Base-by-base conservation (phyloP, 2,113 vertebrate species). In the Diadophis punctatus region DNA sequence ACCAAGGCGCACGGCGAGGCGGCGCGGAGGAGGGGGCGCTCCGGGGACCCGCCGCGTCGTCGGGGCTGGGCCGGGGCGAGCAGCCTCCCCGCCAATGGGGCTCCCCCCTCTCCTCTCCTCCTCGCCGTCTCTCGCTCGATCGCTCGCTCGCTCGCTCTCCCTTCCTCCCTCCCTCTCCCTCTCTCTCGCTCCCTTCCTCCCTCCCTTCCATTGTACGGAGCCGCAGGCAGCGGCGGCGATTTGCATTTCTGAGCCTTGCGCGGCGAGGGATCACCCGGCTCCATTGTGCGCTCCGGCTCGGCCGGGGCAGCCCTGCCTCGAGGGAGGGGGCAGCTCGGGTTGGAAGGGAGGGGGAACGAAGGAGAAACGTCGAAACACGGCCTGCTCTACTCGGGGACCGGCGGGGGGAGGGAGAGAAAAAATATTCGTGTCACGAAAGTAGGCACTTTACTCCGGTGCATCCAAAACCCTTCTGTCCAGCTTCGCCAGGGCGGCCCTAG, bases 241-340 rank as follows among this genome's bases (percentile, higher is more conserved):
- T 93, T 93, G 92, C 92, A 93, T 93, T 93, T 93, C 88, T 93
- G 92, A 93, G 92, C 92, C 92, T 90, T 60, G 92, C 92, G 92
- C 92, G 88, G 92, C 92, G 88, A 92, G 88, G 74, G 88, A 92
- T 92, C 85, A 89, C 92, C 92, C 46, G 88, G 92, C 88, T 93
- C 92, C 88, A 90, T 93, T 93, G 92, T 93, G 88, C 88, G 39
- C 63, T 80, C 39, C 88, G 27, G 87, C 60, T 80, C 63, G 60
- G 49, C 87, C 88, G 68, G 74, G 52, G 74, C 88, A 60, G 68
- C 88, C 43, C 22, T 90, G 30, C 22, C 88, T 56, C 74, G 27
- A 51, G 88, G 92, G 74, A 92, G 92, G 87, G 87, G 88, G 49
- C 91, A 74, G 5, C 20, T 48, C 48, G 16, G 27, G 4, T 46